Percentiles rank a stretch among this genome's conserved stretches.
These are phyloP conservation scores for Bubo scandiacus DNA, from an alignment of 2,113 vertebrate species.

Conservation along the genomic window DNA sequence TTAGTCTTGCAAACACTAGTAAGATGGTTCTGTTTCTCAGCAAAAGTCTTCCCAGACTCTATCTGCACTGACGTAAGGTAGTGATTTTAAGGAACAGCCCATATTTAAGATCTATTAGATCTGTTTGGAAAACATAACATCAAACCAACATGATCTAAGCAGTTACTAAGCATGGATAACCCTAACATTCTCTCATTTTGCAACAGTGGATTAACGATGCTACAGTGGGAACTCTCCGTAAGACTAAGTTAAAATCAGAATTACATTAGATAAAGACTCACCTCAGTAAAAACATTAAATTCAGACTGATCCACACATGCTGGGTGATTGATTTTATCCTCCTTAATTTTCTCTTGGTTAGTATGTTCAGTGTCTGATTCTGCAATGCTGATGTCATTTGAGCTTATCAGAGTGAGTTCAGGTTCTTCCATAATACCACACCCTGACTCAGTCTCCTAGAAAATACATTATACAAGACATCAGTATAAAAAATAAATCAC, in stretches of 20 bases:
- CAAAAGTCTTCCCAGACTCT: neutral
- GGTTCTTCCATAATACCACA: slow-evolving; percentile 91
- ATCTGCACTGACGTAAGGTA: neutral
- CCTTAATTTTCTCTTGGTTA: slow-evolving; percentile 16
- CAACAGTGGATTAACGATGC: neutral
- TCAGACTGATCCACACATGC: neutral
- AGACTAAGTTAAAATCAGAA: neutral
- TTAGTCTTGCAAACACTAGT: neutral
- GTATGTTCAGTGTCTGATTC: slow-evolving; percentile 64
- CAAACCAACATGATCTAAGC: neutral
- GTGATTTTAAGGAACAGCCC: neutral
- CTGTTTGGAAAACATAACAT: neutral
- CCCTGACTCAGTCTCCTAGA: slow-evolving; percentile 75
- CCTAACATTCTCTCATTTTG: neutral
- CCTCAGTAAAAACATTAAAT: neutral
- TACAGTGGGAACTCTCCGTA: neutral
- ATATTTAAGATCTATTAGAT: neutral
- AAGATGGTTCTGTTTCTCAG: neutral
- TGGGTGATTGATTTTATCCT: neutral
- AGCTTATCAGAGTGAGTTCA: slow-evolving; percentile 82
- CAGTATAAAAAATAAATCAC: neutral
- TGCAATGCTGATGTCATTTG: slow-evolving; percentile 76
- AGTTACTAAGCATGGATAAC: neutral
- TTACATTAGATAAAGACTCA: neutral
- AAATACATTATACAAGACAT: neutral